Evolutionary conservation across 2,113 vertebrate genomes (phyloP).

Genomic region (Peromyscus polionotus): DNA sequence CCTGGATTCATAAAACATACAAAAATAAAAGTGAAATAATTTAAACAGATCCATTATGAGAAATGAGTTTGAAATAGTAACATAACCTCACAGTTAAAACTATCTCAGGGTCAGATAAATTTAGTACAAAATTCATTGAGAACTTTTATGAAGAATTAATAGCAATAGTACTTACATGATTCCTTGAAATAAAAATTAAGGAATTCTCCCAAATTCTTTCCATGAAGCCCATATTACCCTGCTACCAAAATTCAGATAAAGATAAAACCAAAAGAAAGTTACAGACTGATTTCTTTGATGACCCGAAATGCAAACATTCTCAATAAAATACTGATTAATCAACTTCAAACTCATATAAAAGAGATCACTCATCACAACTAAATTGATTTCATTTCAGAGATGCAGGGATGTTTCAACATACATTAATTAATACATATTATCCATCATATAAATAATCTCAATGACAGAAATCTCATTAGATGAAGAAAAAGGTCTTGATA

Average conservation of each 20-base stretch:
- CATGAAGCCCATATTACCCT: background rate
- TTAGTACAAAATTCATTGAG: background rate
- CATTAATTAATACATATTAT: background rate
- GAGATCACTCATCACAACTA: background rate
- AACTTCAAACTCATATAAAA: background rate
- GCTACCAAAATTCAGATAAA: background rate
- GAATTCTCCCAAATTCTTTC: background rate
- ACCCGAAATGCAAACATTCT: background rate
- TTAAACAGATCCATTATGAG: background rate
- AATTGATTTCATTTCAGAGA: background rate
- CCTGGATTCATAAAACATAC: background rate
- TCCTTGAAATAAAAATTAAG: background rate
- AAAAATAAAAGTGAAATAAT: background rate
- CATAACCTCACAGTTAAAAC: background rate
- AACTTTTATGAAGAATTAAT: background rate
- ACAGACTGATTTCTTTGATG: background rate
- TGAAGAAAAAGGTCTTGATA: background rate
- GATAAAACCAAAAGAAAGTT: background rate
- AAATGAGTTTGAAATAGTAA: background rate
- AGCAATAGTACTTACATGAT: background rate
- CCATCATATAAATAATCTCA: background rate
- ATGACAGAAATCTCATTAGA: background rate
- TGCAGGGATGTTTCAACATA: background rate
- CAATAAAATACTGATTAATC: background rate
- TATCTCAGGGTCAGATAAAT: background rate